Percentiles rank a stretch among this genome's conserved stretches.
phyloP scores from a whole-genome alignment of 2,888 invertebrate genomes.

The Ennomos fuscantarius region DNA sequence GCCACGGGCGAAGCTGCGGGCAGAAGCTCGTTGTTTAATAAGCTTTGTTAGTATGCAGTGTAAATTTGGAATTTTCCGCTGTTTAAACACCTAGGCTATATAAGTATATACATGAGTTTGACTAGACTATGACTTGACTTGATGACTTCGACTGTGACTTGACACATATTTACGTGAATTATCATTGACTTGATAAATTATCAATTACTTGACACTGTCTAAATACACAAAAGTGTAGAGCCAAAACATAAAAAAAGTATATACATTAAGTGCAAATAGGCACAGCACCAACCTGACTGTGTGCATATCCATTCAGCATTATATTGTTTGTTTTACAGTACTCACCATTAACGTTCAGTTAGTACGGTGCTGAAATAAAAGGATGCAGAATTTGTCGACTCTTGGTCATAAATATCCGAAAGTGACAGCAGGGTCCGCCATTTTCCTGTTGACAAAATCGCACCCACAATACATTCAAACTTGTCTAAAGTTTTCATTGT shows the following conservation, averaged over 20 bases:
- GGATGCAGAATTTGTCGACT: constrained; percentile 76
- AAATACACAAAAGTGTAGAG: too few relatives aligned
- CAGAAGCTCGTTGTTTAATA: too few relatives aligned
- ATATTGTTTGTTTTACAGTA: constrained; percentile 62
- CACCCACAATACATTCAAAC: constrained; percentile 78
- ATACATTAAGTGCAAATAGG: constrained; percentile 39
- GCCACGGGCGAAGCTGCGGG: too few relatives aligned
- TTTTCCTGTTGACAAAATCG: constrained; percentile 84
- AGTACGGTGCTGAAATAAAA: constrained; percentile 71
- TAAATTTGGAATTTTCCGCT: too few relatives aligned
- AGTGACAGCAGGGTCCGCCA: constrained; percentile 77
- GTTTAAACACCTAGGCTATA: constrained; percentile 20
- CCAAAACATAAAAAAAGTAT: too few relatives aligned
- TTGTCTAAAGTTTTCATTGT: constrained; percentile 80
- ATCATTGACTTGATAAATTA: too few relatives aligned
- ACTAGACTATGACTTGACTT: too few relatives aligned
- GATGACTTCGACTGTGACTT: too few relatives aligned
- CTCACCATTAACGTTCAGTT: constrained; percentile 69
- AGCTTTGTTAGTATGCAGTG: neutral
- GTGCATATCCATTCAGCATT: constrained; percentile 40
- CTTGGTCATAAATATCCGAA: constrained; percentile 76
- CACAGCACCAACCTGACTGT: constrained; percentile 17
- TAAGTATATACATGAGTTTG: too few relatives aligned
- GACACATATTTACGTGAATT: too few relatives aligned
- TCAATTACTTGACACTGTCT: too few relatives aligned